These are phyloP conservation scores for Drosophila cognata DNA, from an alignment of 2,888 invertebrate genomes.

Conservation along the genomic window DNA sequence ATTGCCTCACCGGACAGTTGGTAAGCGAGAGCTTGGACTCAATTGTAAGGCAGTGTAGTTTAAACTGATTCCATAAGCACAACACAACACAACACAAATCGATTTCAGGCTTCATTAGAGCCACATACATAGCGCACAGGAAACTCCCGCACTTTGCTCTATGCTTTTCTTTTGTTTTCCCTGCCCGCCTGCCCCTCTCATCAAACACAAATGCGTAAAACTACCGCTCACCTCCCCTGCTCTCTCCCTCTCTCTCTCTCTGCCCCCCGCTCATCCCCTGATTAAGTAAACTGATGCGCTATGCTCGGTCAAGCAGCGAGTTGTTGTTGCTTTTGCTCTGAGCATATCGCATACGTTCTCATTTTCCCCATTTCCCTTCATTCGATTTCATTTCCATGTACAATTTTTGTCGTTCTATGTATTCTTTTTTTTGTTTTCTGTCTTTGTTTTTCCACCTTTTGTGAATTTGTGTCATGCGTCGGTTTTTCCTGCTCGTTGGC, in stretches of 20 bases:
- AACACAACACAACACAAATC: slow-evolving; percentile 49
- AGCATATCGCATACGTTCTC: slow-evolving; percentile 39
- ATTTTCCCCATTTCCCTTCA: slow-evolving; percentile 61
- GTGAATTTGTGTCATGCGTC: slow-evolving; percentile 78
- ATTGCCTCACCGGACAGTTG: slow-evolving; percentile 45
- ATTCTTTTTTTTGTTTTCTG: slow-evolving; percentile 12
- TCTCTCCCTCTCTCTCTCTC: slow-evolving; percentile 1
- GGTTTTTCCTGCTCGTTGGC: slow-evolving; percentile 49
- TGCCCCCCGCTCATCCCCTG: slow-evolving; percentile 4
- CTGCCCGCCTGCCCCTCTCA: not conserved
- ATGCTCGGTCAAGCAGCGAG: slow-evolving; percentile 72
- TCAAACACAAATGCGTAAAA: slow-evolving; percentile 73
- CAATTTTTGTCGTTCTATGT: slow-evolving; percentile 54
- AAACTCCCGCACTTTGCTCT: slow-evolving; percentile 72
- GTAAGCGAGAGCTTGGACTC: not conserved
- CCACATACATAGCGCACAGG: slow-evolving; percentile 63
- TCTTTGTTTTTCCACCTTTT: slow-evolving; percentile 58
- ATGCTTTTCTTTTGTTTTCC: slow-evolving; percentile 53
- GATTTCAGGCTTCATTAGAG: slow-evolving; percentile 83
- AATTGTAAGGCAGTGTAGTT: slow-evolving; percentile 17
- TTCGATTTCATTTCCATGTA: slow-evolving; percentile 74
- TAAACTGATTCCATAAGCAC: slow-evolving; percentile 27
- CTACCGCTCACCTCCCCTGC: slow-evolving; percentile 15
- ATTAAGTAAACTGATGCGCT: slow-evolving; percentile 58
- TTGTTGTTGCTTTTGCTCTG: slow-evolving; percentile 37